Conservation (phyloP, 2,888 invertebrate species). For the Tenthredo livida region DNA sequence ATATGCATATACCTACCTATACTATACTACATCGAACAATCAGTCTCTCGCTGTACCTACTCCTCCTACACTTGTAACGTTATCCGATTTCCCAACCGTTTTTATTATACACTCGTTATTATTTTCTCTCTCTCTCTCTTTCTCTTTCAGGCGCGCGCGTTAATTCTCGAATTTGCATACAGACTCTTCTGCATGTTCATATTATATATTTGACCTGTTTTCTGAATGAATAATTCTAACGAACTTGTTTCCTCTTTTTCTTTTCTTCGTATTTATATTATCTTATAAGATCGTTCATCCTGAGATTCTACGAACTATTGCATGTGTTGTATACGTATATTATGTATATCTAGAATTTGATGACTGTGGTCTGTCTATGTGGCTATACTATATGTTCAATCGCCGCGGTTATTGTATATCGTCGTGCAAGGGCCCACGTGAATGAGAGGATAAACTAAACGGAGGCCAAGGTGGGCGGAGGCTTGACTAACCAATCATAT, state of each 20-base stretch:
- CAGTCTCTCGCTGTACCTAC: neutral
- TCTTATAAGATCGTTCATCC: neutral
- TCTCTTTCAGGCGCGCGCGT: too few species aligned
- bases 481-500: constrained; percentile 38
- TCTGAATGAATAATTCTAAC: neutral
- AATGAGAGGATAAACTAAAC: constrained; percentile 21
- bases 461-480: constrained; percentile 49
- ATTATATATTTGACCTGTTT: neutral
- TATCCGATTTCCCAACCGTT: constrained; percentile 1
- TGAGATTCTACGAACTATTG: neutral
- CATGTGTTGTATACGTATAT: too few species aligned
- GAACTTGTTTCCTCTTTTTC: neutral
- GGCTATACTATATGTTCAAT: neutral
- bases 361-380: too few species aligned
- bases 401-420: constrained; percentile 14
- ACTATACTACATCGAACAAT: neutral
- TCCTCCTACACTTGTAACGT: neutral
- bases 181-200: neutral
- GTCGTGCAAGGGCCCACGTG: constrained; percentile 2
- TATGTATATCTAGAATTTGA: neutral
- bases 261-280: neutral
- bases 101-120: neutral
- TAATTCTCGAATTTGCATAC: neutral
- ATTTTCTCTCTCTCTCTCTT: neutral
- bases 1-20: neutral